Evolutionary conservation across 2,888 invertebrate genomes (phyloP).

Genomic region (Cerastoderma edule): DNA sequence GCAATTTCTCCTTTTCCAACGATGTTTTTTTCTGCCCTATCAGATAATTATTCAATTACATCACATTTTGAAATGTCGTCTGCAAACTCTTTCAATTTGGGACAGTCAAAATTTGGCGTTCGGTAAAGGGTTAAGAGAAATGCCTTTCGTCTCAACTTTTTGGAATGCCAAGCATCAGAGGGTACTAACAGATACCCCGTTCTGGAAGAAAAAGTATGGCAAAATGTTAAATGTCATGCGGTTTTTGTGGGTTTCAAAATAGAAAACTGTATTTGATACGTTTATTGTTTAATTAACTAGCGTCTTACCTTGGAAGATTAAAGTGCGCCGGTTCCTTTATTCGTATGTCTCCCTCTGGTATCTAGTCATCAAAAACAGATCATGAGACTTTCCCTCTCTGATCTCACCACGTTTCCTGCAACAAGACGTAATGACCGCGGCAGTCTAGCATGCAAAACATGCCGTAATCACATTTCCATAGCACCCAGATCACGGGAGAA

Average conservation of each 20-base stretch:
- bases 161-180: too few relatives aligned
- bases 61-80: too few relatives aligned
- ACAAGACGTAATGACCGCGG: constrained; percentile 8
- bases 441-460: constrained; percentile 3
- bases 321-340: constrained; percentile 11
- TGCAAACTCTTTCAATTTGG: too few relatives aligned
- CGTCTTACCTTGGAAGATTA: constrained; percentile 4
- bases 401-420: constrained; percentile 11
- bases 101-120: too few relatives aligned
- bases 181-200: too few relatives aligned
- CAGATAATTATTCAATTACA: too few relatives aligned
- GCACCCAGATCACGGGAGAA: background rate
- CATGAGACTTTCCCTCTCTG: background rate
- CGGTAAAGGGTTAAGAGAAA: too few relatives aligned
- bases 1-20: too few relatives aligned
- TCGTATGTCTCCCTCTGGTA: background rate
- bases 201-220: too few relatives aligned
- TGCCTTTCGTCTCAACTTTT: too few relatives aligned
- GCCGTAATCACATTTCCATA: constrained; percentile 10
- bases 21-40: too few relatives aligned
- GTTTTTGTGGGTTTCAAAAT: background rate
- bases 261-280: constrained; percentile 20
- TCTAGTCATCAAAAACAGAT: constrained; percentile 20
- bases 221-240: too few relatives aligned
- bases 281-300: constrained; percentile 7